Base-by-base conservation (phyloP, 2,797 vertebrate genomes). In the Hypotaenidia okinawae region DNA sequence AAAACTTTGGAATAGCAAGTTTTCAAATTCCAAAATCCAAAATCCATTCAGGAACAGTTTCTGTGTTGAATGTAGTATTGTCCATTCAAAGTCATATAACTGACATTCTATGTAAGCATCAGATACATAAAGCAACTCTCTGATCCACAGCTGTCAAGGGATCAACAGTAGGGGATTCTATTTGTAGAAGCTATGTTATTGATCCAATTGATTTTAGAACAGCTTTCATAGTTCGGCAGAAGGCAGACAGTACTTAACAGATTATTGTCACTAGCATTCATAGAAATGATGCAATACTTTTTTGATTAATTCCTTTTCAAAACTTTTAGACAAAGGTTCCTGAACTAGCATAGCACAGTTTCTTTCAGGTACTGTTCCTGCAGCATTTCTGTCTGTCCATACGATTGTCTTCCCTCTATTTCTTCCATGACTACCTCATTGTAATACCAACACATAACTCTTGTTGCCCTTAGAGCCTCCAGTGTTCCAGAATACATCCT, bases 131-230 rank as follows among this genome's bases (percentile, higher is more conserved):
- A 79, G 19, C n/a, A 81, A 18, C 2, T 9, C 18, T 76, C 22
- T 7, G 0, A 93, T 86, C 77, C 59, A 73, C 43, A 68, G 72
- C 45, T 89, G 61, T 77, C 66, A 77, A 92, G 11, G n/a, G 58
- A 86, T 6, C 9, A 78, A 54, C 22, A n/a, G n/a, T 32, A 81
- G 35, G 12, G 7, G 15, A 66, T 86, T 90, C 74, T 87, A 77
- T 77, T 89, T 88, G 94, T 86, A 84, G 69, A 57, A 39, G 15
- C 21, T 52, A 37, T 62, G 51, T 69, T 96, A 94, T 89, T 88
- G 79, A 96, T 95, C 63, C 35, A 86, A 80, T 73, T 95, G 84
- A 86, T 96, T 96, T 93, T 62, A 89, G 51, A 95, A 81, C 24
- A 73, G 18, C 58, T 82, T 91, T 93, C 61, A 88, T 52, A 78